phyloP scores from a whole-genome alignment of 2,113 vertebrate genomes.

The Centropus unirufus region DNA sequence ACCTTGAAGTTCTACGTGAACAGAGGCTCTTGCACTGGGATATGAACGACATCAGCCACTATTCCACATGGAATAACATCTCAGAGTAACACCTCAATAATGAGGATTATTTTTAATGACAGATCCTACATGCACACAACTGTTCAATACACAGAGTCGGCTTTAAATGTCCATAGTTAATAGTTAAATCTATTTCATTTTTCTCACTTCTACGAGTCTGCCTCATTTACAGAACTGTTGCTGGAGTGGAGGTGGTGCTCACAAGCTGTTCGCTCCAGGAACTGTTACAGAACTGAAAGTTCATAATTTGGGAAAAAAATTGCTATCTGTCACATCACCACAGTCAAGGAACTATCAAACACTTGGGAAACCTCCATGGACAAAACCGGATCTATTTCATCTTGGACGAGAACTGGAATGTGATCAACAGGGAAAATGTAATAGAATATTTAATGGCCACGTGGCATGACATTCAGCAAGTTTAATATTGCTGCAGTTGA shows the following conservation, averaged over 20 bases:
- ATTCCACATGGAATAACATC: neutral
- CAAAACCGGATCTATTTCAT: neutral
- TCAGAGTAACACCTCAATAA: neutral
- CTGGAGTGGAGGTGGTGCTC: neutral
- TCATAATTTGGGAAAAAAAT: neutral
- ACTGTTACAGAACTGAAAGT: neutral
- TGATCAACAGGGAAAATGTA: neutral
- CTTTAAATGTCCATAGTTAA: neutral
- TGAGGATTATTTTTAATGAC: neutral
- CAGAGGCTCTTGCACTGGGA: neutral
- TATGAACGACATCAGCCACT: neutral
- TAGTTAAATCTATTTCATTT: neutral
- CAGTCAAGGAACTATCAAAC: neutral
- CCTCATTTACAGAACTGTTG: neutral
- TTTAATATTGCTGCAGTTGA: neutral
- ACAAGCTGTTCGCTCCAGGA: neutral
- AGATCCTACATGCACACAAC: neutral
- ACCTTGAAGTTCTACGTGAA: neutral
- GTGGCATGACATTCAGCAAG: neutral
- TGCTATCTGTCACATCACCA: neutral
- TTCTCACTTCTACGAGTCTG: neutral
- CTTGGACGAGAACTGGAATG: slow-evolving; percentile 7
- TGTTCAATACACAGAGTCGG: neutral
- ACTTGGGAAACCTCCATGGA: neutral
- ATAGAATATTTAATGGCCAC: slow-evolving; percentile 2